Percentiles rank a stretch among this genome's conserved stretches.
Conservation (phyloP, 64 coral and sea anemone genomes). For the Actinia tenebrosa region DNA sequence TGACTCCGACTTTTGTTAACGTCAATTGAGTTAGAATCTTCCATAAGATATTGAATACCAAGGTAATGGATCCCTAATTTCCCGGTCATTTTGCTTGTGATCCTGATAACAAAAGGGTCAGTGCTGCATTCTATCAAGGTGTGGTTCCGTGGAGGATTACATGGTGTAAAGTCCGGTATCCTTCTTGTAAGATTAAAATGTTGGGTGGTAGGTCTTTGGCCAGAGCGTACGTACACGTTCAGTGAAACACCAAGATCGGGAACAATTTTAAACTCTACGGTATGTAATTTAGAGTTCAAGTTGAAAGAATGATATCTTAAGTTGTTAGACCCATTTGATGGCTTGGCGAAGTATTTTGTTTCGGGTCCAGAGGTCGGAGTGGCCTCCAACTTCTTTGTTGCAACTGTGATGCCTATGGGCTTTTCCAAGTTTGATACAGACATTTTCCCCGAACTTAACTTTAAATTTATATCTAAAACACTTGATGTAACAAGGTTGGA, state of each 20-base stretch:
- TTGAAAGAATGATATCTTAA: conserved; percentile 28
- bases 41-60: conserved; percentile 30
- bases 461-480: background rate
- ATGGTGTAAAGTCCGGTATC: background rate
- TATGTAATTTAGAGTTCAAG: conserved; percentile 18
- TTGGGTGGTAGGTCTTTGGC: conserved; percentile 22
- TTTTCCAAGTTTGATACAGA: background rate
- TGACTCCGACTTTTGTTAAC: background rate
- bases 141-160: background rate
- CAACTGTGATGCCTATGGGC: background rate
- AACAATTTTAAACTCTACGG: conserved; percentile 16
- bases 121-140: background rate
- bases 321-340: background rate
- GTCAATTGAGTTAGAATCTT: background rate
- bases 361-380: background rate
- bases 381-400: background rate
- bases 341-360: background rate
- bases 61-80: conserved; percentile 34
- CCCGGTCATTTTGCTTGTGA: conserved; percentile 38
- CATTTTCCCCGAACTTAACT: background rate
- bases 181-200: conserved; percentile 4
- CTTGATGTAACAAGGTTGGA: background rate
- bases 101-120: conserved; percentile 1
- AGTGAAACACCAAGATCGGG: conserved; percentile 1
- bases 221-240: conserved; percentile 14